These are phyloP conservation scores for Zosterops borbonicus DNA, from an alignment of 2,113 vertebrate genomes.

Conservation along the genomic window DNA sequence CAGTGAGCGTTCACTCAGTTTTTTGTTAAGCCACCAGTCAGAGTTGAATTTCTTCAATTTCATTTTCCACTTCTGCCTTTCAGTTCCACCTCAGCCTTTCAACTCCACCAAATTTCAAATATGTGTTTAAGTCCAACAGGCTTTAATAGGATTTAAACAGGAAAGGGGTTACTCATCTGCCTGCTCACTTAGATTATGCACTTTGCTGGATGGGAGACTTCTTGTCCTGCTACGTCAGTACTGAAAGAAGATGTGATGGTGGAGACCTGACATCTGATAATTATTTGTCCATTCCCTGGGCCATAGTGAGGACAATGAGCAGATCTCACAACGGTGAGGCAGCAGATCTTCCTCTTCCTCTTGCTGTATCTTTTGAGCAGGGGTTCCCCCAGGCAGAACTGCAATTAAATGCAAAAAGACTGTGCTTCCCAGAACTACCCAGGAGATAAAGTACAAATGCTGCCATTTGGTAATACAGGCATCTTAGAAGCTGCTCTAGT, in stretches of 20 bases:
- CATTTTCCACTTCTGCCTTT: background rate
- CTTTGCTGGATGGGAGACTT: background rate
- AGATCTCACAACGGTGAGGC: background rate
- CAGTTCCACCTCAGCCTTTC: background rate
- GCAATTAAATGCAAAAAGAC: background rate
- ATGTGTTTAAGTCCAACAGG: background rate
- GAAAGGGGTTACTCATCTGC: background rate
- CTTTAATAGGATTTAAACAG: slow-evolving; percentile 8
- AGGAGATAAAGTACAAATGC: background rate
- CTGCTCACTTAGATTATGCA: background rate
- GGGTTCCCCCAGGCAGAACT: background rate
- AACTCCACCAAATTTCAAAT: background rate
- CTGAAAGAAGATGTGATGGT: background rate
- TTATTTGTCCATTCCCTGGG: background rate
- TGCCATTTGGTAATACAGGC: background rate
- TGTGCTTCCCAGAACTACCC: background rate
- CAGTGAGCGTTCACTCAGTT: fast-evolving
- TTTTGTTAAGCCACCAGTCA: background rate
- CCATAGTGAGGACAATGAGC: background rate
- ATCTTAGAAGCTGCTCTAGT: background rate
- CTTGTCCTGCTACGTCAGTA: background rate
- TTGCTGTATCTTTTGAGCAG: background rate
- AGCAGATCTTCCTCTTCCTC: background rate
- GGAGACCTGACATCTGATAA: background rate
- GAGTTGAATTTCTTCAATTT: background rate